A percentile compares a stretch with the other conserved stretches of the same genome.
Conservation (phyloP, 2,888 invertebrate species). For the Pollenia angustigena region DNA sequence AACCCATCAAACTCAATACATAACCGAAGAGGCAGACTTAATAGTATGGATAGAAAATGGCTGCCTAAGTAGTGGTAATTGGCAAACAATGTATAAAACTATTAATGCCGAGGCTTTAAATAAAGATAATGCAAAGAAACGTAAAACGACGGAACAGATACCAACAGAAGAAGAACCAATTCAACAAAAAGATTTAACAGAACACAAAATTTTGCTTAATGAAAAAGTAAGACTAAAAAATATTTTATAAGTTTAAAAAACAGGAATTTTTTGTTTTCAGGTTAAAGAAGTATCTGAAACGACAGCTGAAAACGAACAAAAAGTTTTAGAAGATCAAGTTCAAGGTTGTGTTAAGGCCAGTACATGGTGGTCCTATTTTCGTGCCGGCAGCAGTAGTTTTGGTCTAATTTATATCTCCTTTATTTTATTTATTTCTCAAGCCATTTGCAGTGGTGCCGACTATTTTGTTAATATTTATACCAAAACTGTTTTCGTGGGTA, state of each 20-base stretch:
- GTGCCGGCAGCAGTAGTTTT: slow-evolving; percentile 85
- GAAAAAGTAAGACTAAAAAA: slow-evolving; percentile 4
- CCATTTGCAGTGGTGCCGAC: slow-evolving; percentile 86
- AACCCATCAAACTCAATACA: slow-evolving; percentile 92
- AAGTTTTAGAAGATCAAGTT: slow-evolving; percentile 83
- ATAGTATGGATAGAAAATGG: slow-evolving; percentile 87
- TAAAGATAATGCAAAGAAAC: not conserved
- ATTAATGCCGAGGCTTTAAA: slow-evolving; percentile 77
- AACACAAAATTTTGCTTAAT: slow-evolving; percentile 74
- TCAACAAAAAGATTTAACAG: slow-evolving; percentile 77
- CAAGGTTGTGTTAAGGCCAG: slow-evolving; percentile 83
- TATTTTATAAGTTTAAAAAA: not conserved
- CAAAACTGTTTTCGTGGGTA: slow-evolving; percentile 81
- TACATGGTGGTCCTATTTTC: slow-evolving; percentile 84
- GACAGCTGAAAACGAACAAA: slow-evolving; percentile 76
- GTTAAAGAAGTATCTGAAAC: not conserved
- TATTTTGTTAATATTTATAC: slow-evolving; percentile 87
- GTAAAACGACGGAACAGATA: not conserved
- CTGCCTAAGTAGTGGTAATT: slow-evolving; percentile 84
- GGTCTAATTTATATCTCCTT: slow-evolving; percentile 84
- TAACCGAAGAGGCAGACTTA: slow-evolving; percentile 86
- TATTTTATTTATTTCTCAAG: slow-evolving; percentile 85
- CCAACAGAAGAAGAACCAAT: not conserved
- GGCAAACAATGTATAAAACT: slow-evolving; percentile 82
- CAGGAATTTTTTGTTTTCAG: not conserved